phyloP scores from a whole-genome alignment of 2,888 invertebrate species.

The Coleophora deauratella region DNA sequence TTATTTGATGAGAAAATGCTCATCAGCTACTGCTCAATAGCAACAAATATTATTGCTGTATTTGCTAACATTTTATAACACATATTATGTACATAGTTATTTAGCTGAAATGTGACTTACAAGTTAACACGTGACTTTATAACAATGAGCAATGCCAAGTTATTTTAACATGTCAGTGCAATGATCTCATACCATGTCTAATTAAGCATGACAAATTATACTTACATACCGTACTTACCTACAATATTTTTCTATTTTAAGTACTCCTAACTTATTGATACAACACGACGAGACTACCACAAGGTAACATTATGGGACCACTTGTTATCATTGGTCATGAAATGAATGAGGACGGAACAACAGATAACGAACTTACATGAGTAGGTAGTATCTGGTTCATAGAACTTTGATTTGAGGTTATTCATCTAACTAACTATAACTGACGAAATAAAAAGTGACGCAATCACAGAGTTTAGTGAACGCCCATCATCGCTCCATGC shows the following conservation, averaged over 20 bases:
- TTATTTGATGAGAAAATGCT: too few species aligned
- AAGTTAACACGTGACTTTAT: too few species aligned
- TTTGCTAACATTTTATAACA: too few species aligned
- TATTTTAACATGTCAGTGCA: constrained; percentile 39
- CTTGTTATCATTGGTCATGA: background rate
- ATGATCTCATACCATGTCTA: constrained; percentile 31
- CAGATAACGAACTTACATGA: too few species aligned
- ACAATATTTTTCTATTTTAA: background rate
- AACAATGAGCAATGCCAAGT: constrained; percentile 19
- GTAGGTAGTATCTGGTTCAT: constrained; percentile 34
- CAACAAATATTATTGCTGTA: too few species aligned
- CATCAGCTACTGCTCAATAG: too few species aligned
- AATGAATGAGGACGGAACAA: constrained; percentile 8
- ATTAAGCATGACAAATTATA: background rate
- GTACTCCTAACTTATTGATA: background rate
- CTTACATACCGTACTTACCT: background rate
- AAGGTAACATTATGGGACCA: constrained; percentile 2
- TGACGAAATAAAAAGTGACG: constrained; percentile 56
- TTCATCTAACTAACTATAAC: constrained; percentile 44
- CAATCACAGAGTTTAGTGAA: constrained; percentile 69
- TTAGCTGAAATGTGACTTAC: too few species aligned
- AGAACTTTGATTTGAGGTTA: constrained; percentile 46
- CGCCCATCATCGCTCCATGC: constrained; percentile 42
- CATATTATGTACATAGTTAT: too few species aligned
- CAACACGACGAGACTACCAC: background rate